These are phyloP conservation scores for Dryomyza anilis DNA, from an alignment of 2,888 invertebrate genomes.

Conservation along the genomic window DNA sequence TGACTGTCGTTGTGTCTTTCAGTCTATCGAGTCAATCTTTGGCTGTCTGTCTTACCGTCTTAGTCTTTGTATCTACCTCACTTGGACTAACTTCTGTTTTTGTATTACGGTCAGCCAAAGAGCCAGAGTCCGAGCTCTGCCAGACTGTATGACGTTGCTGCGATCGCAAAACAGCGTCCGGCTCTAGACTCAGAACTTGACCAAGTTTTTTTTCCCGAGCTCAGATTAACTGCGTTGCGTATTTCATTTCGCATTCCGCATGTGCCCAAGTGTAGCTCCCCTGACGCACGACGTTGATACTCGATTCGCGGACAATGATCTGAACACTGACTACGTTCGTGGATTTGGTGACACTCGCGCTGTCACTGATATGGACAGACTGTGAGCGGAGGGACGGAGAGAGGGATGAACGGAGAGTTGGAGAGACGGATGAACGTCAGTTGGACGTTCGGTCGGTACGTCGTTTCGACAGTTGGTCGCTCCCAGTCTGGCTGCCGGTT, in stretches of 20 bases:
- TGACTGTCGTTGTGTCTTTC: not conserved
- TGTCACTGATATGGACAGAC: not conserved
- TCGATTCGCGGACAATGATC: slow-evolving; percentile 1
- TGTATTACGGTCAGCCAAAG: not conserved
- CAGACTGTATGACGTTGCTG: slow-evolving; percentile 49
- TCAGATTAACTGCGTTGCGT: slow-evolving; percentile 47
- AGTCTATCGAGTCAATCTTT: not conserved
- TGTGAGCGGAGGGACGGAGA: not conserved
- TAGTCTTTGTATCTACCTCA: not conserved
- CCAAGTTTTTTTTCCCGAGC: slow-evolving; percentile 13
- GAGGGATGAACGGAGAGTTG: not conserved
- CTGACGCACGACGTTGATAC: not conserved
- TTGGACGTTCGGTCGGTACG: not conserved
- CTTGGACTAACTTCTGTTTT: not conserved
- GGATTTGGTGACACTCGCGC: not conserved
- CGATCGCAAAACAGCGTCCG: not conserved
- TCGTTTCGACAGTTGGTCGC: not conserved
- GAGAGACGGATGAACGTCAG: not conserved
- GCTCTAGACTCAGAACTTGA: slow-evolving; percentile 17
- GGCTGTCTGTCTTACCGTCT: not conserved
- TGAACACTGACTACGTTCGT: not conserved
- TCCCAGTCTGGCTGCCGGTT: slow-evolving; percentile 18
- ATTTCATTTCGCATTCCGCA: slow-evolving; percentile 13
- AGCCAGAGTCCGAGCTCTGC: slow-evolving; percentile 37
- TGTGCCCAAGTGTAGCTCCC: not conserved